Evolutionary conservation across 1,140 invertebrate genomes (phyloP), one percentile per base, ranked within the genome.

Genomic region (Tetramorium parvispinum): DNA sequence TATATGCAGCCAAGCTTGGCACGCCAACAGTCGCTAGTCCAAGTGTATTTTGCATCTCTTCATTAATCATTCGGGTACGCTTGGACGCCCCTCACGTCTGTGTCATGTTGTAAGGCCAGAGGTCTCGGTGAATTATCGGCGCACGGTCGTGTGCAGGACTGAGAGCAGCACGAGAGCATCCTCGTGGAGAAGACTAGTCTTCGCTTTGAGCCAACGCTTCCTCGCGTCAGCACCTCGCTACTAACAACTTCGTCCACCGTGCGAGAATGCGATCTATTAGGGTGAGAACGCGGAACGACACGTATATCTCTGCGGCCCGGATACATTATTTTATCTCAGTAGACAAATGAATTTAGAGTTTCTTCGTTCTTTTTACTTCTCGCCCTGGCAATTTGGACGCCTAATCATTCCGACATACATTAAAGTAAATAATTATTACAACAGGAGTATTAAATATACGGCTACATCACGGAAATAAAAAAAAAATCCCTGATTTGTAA

Each of bases 41-140:
- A 78, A 83, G 85, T 87, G 79, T 78, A 85, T 86, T 89, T 82
- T 76, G 88, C 88, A 81, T 63, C 46, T 76, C 57, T 89, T 87
- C 89, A 90, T 90, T 90, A 90, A 90, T 90, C 89, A 90, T 71
- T 68, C 70, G 76, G 27, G 32, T 55, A 75, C 49, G 70, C 57
- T 51, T 55, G 86, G 61, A 86, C 75, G 70, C 65, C 57, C 55
- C 86, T 89, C 86, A 85, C 73, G 75, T 53, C 73, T 87, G 75
- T 87, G 85, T 70, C 87, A 87, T 43, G 87, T 89, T 85, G 85
- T 68, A 87, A 87, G 85, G 85, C 76, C 87, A 89, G 73, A 89
- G 87, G 88, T 90, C 89, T 43, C 75, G 75, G 85, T 90, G 89
- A 90, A 85, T 89, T 89, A 89, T 89, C 88, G 87, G 78, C 49